Percentiles rank a stretch among this genome's conserved stretches.
Conservation (phyloP, 1,140 invertebrate genomes). For the Venturia canescens region DNA sequence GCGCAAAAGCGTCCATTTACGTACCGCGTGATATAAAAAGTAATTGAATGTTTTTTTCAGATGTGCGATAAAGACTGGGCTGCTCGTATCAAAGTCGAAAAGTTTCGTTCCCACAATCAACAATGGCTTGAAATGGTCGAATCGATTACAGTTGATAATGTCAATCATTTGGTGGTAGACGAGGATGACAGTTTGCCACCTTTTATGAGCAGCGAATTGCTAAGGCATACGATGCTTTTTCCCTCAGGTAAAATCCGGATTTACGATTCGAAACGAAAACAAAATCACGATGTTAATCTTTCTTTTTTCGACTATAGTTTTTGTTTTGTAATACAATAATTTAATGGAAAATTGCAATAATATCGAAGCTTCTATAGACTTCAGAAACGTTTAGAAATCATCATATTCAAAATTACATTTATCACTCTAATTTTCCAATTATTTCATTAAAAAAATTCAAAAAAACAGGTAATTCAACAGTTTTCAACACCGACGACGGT, state of each 20-base stretch:
- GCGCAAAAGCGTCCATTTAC: no score
- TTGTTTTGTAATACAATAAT: no score
- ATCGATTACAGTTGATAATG: constrained; percentile 77
- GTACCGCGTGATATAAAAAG: no score
- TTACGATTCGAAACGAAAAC: neutral
- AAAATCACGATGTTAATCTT: constrained; percentile 32
- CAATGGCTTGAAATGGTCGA: constrained; percentile 99
- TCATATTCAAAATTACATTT: no score
- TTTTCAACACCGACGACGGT: constrained; percentile 73
- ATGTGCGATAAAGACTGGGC: constrained; percentile 94
- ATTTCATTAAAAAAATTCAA: no score
- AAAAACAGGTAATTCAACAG: constrained; percentile 68
- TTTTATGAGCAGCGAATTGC: constrained; percentile 84
- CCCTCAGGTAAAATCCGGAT: constrained; percentile 77
- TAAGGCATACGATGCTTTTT: constrained; percentile 83
- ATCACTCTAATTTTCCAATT: no score
- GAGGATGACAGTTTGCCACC: constrained; percentile 83
- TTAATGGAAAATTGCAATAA: no score
- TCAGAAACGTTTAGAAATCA: no score
- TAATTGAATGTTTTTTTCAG: constrained; percentile 72
- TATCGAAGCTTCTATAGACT: no score
- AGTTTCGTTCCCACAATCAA: constrained; percentile 97
- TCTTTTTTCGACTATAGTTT: no score
- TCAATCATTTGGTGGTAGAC: constrained; percentile 77
- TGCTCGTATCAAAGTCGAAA: constrained; percentile 93